These are phyloP conservation scores for Notothenia coriiceps DNA, from an alignment of 2,113 vertebrate species.

Conservation along the genomic window DNA sequence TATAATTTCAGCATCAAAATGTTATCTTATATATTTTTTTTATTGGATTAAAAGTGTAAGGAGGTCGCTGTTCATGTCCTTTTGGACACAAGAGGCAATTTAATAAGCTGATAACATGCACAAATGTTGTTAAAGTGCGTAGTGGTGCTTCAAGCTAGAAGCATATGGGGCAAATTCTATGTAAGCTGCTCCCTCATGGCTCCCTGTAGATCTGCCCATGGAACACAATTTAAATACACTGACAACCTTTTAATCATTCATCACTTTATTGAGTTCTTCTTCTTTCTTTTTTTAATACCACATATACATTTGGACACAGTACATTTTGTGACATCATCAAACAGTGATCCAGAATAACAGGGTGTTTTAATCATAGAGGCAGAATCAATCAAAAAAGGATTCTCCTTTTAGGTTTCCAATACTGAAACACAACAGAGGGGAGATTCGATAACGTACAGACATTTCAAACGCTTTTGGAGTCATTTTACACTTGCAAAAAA, in stretches of 20 bases:
- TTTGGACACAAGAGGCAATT: too few relatives aligned
- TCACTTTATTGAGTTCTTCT: slow-evolving; percentile 62
- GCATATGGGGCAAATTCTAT: neutral
- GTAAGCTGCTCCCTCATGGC: neutral
- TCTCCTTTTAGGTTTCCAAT: slow-evolving; percentile 36
- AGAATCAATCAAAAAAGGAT: slow-evolving; percentile 37
- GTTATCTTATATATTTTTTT: too few relatives aligned
- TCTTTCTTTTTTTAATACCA: slow-evolving; percentile 63
- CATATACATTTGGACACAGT: slow-evolving; percentile 75
- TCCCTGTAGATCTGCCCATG: neutral
- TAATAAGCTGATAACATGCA: too few relatives aligned
- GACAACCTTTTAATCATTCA: slow-evolving; percentile 44
- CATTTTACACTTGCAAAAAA: slow-evolving; percentile 40
- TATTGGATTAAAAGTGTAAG: too few relatives aligned
- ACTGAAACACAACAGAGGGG: slow-evolving; percentile 54
- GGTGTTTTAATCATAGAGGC: slow-evolving; percentile 55
- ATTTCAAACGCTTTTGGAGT: slow-evolving; percentile 39
- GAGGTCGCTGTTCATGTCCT: too few relatives aligned
- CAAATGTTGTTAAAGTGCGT: neutral
- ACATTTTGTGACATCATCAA: slow-evolving; percentile 79
- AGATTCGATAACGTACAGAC: slow-evolving; percentile 28
- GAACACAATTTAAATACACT: slow-evolving; percentile 12
- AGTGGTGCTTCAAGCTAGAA: neutral
- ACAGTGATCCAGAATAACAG: slow-evolving; percentile 74
- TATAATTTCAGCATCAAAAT: too few relatives aligned